phyloP scores from a whole-genome alignment of 1,140 invertebrate species.

The Pinna nobilis region DNA sequence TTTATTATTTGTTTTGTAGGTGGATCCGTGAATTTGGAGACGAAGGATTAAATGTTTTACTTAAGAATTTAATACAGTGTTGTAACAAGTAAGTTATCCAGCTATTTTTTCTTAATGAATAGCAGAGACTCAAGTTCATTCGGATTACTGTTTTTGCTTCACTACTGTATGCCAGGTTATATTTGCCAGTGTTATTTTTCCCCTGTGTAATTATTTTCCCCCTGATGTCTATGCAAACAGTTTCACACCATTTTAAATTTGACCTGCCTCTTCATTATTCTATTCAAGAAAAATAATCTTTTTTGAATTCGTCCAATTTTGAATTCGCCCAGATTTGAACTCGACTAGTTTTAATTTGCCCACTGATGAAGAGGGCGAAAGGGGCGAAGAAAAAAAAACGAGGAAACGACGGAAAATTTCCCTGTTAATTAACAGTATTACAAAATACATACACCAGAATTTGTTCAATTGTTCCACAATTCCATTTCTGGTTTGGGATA shows the following conservation, averaged over 20 bases:
- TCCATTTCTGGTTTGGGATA: too few species aligned
- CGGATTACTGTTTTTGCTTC: neutral
- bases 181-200: neutral
- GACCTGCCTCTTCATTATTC: neutral
- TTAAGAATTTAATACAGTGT: constrained; percentile 4
- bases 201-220: neutral
- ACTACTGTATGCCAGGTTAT: constrained; percentile 1
- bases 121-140: neutral
- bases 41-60: constrained; percentile 7
- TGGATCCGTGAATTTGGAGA: constrained; percentile 13
- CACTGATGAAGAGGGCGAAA: too few species aligned
- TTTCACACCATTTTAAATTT: neutral
- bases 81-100: constrained; percentile 14
- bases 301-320: too few species aligned
- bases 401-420: too few species aligned
- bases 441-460: too few species aligned
- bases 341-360: too few species aligned
- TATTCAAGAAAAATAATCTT: too few species aligned
- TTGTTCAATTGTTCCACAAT: too few species aligned
- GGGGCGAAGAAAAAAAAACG: too few species aligned
- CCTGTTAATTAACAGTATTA: too few species aligned
- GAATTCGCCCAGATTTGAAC: too few species aligned
- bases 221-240: neutral
- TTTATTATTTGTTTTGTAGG: constrained; percentile 4
- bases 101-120: neutral